Percentiles rank a stretch among this genome's conserved stretches.
These are phyloP conservation scores for Styela clava DNA, from an alignment of 23 tunicate species.

Conservation along the genomic window DNA sequence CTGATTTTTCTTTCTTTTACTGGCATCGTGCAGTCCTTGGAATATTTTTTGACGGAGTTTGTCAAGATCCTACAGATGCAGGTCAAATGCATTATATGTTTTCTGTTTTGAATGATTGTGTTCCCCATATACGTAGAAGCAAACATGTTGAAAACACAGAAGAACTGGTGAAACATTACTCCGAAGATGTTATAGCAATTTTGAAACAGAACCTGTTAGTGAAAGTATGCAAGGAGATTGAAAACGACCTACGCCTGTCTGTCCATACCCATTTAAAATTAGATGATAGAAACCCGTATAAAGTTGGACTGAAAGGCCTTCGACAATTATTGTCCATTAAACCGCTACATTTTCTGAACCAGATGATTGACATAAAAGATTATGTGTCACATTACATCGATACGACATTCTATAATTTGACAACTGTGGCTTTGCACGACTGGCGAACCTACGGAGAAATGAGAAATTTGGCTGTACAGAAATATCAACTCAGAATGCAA, in stretches of 20 bases:
- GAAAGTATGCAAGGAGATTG: conserved; percentile 80
- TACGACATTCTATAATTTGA: conserved; percentile 93
- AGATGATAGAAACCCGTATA: conserved; percentile 89
- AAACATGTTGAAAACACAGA: conserved; percentile 58
- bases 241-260: conserved; percentile 80
- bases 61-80: conserved; percentile 66
- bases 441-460: conserved; percentile 88
- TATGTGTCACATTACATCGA: conserved; percentile 87
- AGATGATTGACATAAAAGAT: conserved; percentile 64
- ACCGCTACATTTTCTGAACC: conserved; percentile 60
- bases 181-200: conserved; percentile 43
- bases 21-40: conserved; percentile 78
- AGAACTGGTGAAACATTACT: conserved; percentile 37
- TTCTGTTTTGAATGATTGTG: conserved; percentile 70
- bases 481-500: conserved; percentile 82
- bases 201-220: conserved; percentile 49
- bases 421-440: conserved; percentile 91
- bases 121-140: conserved; percentile 30
- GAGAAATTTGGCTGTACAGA: conserved; percentile 85
- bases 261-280: conserved; percentile 91
- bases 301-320: conserved; percentile 68
- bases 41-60: conserved; percentile 60
- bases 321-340: conserved; percentile 62
- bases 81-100: conserved; percentile 68
- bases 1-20: conserved; percentile 75